phyloP scores from a whole-genome alignment of 2,113 vertebrate genomes.

The Sceloporus tristichus region DNA sequence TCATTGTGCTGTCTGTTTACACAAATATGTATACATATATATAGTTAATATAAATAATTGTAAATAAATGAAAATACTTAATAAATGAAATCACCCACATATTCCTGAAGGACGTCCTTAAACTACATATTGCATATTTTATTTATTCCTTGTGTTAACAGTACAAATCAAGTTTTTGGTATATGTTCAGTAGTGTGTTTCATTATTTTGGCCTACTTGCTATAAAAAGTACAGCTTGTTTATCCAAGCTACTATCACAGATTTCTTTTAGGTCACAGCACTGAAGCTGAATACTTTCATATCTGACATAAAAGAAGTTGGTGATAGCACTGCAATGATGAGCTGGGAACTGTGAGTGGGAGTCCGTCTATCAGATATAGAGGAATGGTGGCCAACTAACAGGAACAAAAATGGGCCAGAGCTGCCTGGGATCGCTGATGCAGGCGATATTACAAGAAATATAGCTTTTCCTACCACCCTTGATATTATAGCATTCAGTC shows the following conservation, averaged over 20 bases:
- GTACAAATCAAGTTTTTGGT: background rate
- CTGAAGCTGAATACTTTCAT: background rate
- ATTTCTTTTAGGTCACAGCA: background rate
- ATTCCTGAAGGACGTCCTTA: background rate
- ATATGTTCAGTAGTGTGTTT: background rate
- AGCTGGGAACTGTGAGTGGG: background rate
- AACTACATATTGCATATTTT: background rate
- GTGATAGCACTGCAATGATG: background rate
- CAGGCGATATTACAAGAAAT: too few species aligned
- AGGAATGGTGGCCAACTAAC: background rate
- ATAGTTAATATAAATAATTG: background rate
- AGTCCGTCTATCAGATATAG: background rate
- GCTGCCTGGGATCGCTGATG: background rate
- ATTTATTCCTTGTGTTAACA: background rate
- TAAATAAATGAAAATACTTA: background rate
- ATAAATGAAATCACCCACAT: background rate
- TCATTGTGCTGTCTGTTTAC: too few species aligned
- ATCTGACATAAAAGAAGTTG: background rate
- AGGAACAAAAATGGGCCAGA: background rate
- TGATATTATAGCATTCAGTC: background rate
- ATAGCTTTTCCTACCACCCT: background rate
- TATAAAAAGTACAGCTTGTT: slow-evolving; percentile 6
- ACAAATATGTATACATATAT: background rate
- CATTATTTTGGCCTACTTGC: background rate
- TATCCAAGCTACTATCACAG: background rate